Conservation (phyloP, 1,140 invertebrate genomes). For the Lepidurus apus region DNA sequence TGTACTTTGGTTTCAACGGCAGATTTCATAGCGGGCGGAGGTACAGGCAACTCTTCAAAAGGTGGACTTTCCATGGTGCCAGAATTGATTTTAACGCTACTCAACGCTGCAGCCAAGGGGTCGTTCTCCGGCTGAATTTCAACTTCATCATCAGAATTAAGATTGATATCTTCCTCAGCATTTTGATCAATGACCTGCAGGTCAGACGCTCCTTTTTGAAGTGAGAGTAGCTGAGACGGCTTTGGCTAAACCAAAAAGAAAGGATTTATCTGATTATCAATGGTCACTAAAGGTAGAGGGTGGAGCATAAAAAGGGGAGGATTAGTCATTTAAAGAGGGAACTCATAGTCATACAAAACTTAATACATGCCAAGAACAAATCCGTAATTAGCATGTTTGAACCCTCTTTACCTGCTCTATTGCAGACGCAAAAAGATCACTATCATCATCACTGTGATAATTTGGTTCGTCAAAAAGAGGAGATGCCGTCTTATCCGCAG, state of each 20-base stretch:
- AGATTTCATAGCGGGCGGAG: neutral
- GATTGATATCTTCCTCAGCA: constrained; percentile 30
- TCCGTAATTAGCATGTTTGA: neutral
- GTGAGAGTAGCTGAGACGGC: neutral
- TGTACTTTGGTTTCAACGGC: neutral
- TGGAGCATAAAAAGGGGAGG: constrained; percentile 2
- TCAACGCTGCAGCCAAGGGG: neutral
- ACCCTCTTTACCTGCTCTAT: neutral
- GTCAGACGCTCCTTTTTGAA: constrained; percentile 6
- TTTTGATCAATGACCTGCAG: constrained; percentile 7
- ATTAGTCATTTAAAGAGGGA: neutral
- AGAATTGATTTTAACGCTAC: constrained; percentile 26
- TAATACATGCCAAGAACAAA: neutral
- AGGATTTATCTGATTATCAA: neutral
- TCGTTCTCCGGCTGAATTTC: neutral
- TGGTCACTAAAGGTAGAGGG: neutral
- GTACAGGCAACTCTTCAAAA: neutral
- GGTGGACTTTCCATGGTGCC: constrained; percentile 9
- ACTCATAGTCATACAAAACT: neutral
- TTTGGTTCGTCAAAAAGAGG: constrained; percentile 11
- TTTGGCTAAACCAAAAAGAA: constrained; percentile 10
- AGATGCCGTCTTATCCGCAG: constrained; percentile 7
- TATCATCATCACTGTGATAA: constrained; percentile 24
- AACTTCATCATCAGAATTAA: constrained; percentile 29
- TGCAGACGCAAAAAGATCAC: constrained; percentile 32